These are phyloP conservation scores for Nematostella vectensis DNA, from an alignment of 92 coral and sea anemone genomes.

Conservation along the genomic window DNA sequence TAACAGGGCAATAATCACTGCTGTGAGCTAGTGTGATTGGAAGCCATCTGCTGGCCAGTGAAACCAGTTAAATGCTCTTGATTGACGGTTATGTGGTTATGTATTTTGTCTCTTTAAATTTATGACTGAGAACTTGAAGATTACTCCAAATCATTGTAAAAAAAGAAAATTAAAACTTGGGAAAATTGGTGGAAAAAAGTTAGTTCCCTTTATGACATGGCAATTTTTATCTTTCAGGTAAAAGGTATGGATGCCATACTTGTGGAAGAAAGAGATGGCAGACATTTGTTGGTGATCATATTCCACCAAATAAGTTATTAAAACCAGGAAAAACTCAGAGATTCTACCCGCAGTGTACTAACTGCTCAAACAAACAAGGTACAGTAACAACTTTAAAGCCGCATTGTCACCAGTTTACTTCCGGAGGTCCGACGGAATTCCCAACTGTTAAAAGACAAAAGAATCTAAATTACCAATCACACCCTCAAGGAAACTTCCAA, in stretches of 20 bases:
- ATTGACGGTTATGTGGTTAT: too few species aligned
- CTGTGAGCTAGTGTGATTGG: too few species aligned
- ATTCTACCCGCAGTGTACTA: slow-evolving; percentile 88
- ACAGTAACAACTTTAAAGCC: background rate
- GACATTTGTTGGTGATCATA: slow-evolving; percentile 84
- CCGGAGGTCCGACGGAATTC: too few species aligned
- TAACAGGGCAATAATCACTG: too few species aligned
- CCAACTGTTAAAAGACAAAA: too few species aligned
- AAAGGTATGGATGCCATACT: slow-evolving; percentile 81
- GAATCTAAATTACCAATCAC: too few species aligned
- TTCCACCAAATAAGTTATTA: slow-evolving; percentile 88
- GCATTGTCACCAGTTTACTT: too few species aligned
- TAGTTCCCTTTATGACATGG: background rate
- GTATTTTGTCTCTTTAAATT: too few species aligned
- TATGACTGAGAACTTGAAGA: background rate
- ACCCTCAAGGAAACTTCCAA: too few species aligned
- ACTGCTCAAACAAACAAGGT: slow-evolving; percentile 87
- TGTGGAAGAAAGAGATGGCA: slow-evolving; percentile 75
- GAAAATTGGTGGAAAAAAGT: background rate
- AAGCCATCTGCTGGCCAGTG: too few species aligned
- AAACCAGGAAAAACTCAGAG: slow-evolving; percentile 58
- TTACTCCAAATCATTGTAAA: background rate
- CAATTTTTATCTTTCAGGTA: slow-evolving; percentile 34
- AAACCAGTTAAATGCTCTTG: too few species aligned
- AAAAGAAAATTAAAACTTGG: background rate